Percentiles rank a stretch among this genome's conserved stretches.
These are phyloP conservation scores for Anarrhichthys ocellatus DNA, from an alignment of 2,113 vertebrate species.

Conservation along the genomic window DNA sequence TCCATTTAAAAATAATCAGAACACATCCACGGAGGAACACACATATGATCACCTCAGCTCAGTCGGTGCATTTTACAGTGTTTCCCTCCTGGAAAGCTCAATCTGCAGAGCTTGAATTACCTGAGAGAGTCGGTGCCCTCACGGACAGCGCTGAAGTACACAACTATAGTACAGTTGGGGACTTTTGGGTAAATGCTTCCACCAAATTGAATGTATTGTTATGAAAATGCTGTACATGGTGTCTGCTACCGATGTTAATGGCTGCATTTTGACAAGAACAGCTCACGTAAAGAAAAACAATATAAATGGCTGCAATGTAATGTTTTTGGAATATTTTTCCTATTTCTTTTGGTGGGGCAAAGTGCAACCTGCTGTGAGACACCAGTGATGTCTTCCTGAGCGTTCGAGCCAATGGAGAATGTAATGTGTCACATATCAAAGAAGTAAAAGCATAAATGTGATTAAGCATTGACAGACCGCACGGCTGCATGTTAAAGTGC, in stretches of 20 bases:
- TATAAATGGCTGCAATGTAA: not conserved
- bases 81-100: not conserved
- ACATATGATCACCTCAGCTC: not conserved
- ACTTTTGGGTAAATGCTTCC: not conserved
- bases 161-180: not conserved
- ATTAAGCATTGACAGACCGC: conserved; percentile 24
- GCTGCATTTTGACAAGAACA: not conserved
- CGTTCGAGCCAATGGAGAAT: not conserved
- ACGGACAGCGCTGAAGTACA: not conserved
- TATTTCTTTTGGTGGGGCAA: not conserved
- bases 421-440: not conserved
- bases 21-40: not conserved
- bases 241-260: not conserved
- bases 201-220: not conserved
- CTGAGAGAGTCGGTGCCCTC: not conserved
- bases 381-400: not conserved
- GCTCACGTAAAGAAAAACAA: not conserved
- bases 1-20: not conserved
- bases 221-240: not conserved
- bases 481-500: conserved; percentile 19
- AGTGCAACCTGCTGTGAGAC: not conserved
- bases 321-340: not conserved
- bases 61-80: not conserved
- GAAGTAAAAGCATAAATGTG: conserved; percentile 8
- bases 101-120: not conserved